Evolutionary conservation across 1,140 invertebrate species (phyloP), one percentile per base, ranked within the genome.

Genomic region (Eumaeus atala): DNA sequence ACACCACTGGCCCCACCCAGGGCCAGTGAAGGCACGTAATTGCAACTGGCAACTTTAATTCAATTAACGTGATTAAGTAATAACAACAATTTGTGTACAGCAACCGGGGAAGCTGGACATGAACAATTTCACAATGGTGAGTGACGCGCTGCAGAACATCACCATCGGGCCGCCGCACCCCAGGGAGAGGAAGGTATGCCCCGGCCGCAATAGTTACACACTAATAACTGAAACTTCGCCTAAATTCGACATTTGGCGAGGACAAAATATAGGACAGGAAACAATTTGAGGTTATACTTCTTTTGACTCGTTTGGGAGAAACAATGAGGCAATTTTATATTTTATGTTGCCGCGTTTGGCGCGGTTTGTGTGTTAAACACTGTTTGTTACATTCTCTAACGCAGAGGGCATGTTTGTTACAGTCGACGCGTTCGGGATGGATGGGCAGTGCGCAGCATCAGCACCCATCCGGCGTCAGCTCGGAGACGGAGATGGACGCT

Each of bases 71-170:
- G n/a, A n/a, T n/a, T n/a, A n/a, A n/a, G n/a, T 28, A 28, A 28
- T 28, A 28, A 6, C 6, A 28, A 6, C 6, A 11, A 37, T 7
- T 5, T 21, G 7, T 38, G 87, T 87, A 49, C 77, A 93, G 89
- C 94, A 95, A 90, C 95, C 95, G 7, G 95, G 95, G 49, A 96
- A 96, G 89, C 89, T 97, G 66, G 95, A 97, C 77, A 89, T 96
- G 87, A 96, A 95, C 79, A 95, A 95, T 77, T 97, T 93, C 84
- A 92, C 94, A 17, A 91, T 95, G 72, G 94, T 97, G 11, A 95
- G 94, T 60, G 94, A 96, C 76, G 95, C 94, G 0, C 71, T 91
- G 80, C 92, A 67, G 88, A 93, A 84, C 89, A 94, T 89, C 88
- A 92, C 64, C 62, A 93, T 74, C 85, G 90, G 78, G 87, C 91